Base-by-base conservation (phyloP, 92 coral and sea anemone genomes). In the Palythoa grandis region DNA sequence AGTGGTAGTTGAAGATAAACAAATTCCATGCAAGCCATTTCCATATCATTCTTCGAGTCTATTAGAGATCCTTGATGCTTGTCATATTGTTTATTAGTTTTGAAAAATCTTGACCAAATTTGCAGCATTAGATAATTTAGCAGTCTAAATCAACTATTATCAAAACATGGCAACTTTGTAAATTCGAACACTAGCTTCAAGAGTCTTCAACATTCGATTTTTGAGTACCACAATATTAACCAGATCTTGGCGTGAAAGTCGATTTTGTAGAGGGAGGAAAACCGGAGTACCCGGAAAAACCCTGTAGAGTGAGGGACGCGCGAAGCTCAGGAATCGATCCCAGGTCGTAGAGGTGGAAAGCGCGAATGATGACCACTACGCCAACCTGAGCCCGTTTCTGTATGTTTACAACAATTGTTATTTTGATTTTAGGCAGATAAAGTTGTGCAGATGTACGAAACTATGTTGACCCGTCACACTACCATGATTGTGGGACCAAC, bases 401-500 rank as follows among this genome's bases (percentile, higher is more conserved):
- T 60, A 60, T 19, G 9, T n/a, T 19, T 19, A 20, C 25, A n/a
- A 19, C 69, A 63, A 19, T 20, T 39, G 13, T 7, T 39, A 15
- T 13, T 25, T 22, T 23, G 8, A 17, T 53, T 39, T 79, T 74
- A 96, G 99, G 98, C 99, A 5, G 99, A 96, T 29, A 95, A 96
- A 89, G 99, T 96, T 17, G 98, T 96, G 58, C 99, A 96, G 87
- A 96, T 96, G 99, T 96, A 96, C 74, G 99, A 96, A 89, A 96
- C 99, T 12, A 96, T 96, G 99, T 90, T 96, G 87, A 96, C 99
- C 5, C 98, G 99, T 74, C 98, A 96, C 88, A 96, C 99, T 72
- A 96, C 99, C 7, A 96, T 96, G 99, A 96, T 96, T 70, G 99
- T 96, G 79, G 99, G 99, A 84, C 99, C 99, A 39, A 96, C 99